Conservation (phyloP, 2,888 invertebrate species). For the Epinotia brunnichana region DNA sequence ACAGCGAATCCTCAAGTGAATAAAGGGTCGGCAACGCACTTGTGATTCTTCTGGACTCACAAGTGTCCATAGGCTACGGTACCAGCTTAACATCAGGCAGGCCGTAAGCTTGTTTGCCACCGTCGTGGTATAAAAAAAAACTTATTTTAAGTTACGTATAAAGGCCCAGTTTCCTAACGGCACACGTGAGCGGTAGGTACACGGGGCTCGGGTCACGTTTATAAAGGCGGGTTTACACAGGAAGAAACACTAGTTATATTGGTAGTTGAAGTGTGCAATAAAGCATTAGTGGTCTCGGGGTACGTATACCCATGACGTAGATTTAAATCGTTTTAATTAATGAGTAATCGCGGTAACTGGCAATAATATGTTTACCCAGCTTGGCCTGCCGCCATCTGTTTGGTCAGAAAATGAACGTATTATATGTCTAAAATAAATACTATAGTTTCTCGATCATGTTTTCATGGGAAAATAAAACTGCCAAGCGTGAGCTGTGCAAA, state of each 20-base stretch:
- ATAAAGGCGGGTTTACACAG: neutral
- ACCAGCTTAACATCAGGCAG: no score
- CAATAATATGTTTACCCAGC: constrained; percentile 5
- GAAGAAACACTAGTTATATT: neutral
- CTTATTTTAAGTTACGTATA: neutral
- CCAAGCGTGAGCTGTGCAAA: no score
- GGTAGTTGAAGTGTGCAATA: neutral
- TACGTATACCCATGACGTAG: no score
- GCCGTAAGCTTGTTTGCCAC: no score
- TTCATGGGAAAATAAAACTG: neutral
- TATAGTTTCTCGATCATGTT: constrained; percentile 1
- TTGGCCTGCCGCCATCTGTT: neutral
- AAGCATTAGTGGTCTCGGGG: no score
- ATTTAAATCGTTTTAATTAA: no score
- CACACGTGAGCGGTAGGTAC: neutral
- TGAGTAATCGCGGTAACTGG: no score
- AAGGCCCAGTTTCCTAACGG: neutral
- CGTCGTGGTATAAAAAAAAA: no score
- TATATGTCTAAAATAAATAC: neutral
- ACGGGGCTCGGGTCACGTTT: neutral
- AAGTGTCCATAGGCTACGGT: no score
- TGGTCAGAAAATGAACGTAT: neutral
- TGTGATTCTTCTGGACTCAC: no score
- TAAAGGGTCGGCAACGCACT: no score
- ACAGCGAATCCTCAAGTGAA: no score